These are phyloP conservation scores for Spea hammondii DNA, from an alignment of 2,797 vertebrate species.

Conservation along the genomic window DNA sequence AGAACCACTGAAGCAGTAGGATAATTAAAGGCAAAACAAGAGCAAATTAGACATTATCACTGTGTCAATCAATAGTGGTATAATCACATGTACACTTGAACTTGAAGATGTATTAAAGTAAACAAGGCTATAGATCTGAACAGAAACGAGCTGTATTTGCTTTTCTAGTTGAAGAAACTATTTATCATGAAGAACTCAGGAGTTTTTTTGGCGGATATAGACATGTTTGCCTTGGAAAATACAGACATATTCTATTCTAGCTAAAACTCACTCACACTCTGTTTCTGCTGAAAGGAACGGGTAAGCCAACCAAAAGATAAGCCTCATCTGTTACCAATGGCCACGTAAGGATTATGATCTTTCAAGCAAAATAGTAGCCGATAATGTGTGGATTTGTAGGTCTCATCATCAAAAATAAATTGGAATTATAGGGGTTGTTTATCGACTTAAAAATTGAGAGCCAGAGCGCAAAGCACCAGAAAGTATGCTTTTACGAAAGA, in stretches of 20 bases:
- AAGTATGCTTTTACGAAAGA: neutral
- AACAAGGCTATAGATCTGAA: constrained; percentile 62
- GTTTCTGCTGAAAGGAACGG: constrained; percentile 20
- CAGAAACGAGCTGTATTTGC: constrained; percentile 47
- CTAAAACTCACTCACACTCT: constrained; percentile 31
- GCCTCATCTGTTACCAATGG: constrained; percentile 12
- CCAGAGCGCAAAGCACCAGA: neutral
- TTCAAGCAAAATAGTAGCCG: constrained; percentile 15
- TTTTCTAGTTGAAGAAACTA: constrained; percentile 41
- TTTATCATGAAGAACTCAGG: constrained; percentile 31
- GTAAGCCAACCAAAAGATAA: constrained; percentile 22
- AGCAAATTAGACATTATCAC: constrained; percentile 64
- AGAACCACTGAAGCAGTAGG: constrained; percentile 60
- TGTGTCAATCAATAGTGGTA: constrained; percentile 64
- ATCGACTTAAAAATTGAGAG: neutral
- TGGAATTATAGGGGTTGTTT: neutral
- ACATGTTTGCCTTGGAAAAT: neutral
- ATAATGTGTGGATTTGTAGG: constrained; percentile 6
- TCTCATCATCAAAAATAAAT: constrained; percentile 7
- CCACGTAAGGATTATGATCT: constrained; percentile 28
- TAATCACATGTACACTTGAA: constrained; percentile 67
- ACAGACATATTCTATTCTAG: constrained; percentile 25
- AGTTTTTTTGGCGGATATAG: neutral
- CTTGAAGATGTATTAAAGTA: constrained; percentile 62
- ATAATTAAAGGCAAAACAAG: constrained; percentile 68